These are phyloP conservation scores for Rhyacophila evoluta DNA, from an alignment of 2,888 invertebrate genomes.

Conservation along the genomic window DNA sequence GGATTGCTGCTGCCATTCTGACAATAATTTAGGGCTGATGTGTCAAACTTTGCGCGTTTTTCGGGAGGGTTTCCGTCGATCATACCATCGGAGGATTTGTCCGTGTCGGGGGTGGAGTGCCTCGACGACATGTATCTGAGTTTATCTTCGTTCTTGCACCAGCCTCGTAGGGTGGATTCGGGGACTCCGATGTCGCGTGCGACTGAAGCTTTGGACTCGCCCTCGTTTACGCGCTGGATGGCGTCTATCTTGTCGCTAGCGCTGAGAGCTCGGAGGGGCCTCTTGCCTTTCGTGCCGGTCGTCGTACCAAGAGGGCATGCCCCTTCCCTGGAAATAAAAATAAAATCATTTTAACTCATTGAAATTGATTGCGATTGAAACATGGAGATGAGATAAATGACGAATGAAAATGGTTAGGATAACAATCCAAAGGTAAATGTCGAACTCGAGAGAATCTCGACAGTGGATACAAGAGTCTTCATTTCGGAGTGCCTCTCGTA, in stretches of 20 bases:
- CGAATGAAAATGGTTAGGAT: too few species aligned
- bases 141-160: slow-evolving; percentile 90
- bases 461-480: too few species aligned
- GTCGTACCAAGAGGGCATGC: slow-evolving; percentile 51
- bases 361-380: too few species aligned
- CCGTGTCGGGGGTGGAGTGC: slow-evolving; percentile 79
- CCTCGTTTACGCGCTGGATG: slow-evolving; percentile 84
- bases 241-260: slow-evolving; percentile 85
- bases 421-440: too few species aligned
- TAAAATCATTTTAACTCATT: background rate
- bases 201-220: slow-evolving; percentile 88
- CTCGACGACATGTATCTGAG: slow-evolving; percentile 76
- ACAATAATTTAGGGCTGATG: slow-evolving; percentile 52
- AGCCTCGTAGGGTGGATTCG: slow-evolving; percentile 86
- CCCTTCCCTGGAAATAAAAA: slow-evolving; percentile 56
- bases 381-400: too few species aligned
- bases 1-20: slow-evolving; percentile 43
- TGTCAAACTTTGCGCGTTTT: slow-evolving; percentile 56
- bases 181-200: slow-evolving; percentile 88
- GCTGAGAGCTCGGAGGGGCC: slow-evolving; percentile 82
- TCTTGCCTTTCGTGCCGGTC: slow-evolving; percentile 76
- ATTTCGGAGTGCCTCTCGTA: too few species aligned
- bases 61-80: slow-evolving; percentile 60
- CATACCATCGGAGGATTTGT: slow-evolving; percentile 70
- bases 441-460: too few species aligned